These are phyloP conservation scores for Macroramphosus scolopax DNA, from an alignment of 2,797 vertebrate species.

Conservation along the genomic window DNA sequence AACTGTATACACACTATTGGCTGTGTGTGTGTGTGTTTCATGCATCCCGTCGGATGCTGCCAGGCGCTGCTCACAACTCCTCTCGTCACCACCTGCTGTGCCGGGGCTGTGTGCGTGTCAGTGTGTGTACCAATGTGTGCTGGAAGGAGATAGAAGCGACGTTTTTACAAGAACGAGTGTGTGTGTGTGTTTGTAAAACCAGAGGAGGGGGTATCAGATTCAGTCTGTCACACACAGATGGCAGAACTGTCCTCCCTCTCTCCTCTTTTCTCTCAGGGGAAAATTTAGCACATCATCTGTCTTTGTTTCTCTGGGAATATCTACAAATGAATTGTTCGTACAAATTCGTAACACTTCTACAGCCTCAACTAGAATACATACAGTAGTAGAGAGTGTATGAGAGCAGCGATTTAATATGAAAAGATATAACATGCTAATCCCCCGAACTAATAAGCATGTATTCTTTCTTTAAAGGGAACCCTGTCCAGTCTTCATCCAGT, in stretches of 20 bases:
- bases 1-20: neutral
- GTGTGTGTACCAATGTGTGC: constrained; percentile 20
- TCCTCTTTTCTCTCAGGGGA: constrained; percentile 2
- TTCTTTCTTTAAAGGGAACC: too few species aligned
- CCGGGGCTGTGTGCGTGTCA: constrained; percentile 13
- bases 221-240: constrained; percentile 77
- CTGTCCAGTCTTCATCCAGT: neutral
- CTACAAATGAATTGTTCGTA: constrained; percentile 18
- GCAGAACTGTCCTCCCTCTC: constrained; percentile 39
- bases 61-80: constrained; percentile 44
- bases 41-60: constrained; percentile 30
- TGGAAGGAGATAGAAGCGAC: constrained; percentile 20
- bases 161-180: constrained; percentile 16
- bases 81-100: constrained; percentile 58
- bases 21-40: constrained; percentile 12
- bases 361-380: too few species aligned
- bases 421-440: too few species aligned
- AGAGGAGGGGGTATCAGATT: constrained; percentile 60
- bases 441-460: too few species aligned
- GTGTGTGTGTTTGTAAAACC: constrained; percentile 29
- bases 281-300: constrained; percentile 42
- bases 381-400: too few species aligned
- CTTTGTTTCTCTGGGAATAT: constrained; percentile 14
- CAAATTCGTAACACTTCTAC: too few species aligned
- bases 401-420: too few species aligned